Conservation (phyloP, 2,888 invertebrate species). For the Leucophenga maculata region DNA sequence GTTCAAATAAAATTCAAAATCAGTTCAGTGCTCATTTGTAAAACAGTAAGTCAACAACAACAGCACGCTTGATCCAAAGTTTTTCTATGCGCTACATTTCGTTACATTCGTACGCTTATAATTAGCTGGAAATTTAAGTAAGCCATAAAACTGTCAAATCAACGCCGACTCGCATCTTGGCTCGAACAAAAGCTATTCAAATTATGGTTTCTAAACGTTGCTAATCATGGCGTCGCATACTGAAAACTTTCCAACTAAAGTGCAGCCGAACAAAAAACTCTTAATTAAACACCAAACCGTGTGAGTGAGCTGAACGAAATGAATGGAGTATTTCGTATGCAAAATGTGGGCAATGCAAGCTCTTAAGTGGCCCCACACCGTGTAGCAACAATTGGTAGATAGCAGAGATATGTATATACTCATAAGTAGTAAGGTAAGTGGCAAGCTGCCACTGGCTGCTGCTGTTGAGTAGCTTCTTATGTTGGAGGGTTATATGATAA, state of each 20-base stretch:
- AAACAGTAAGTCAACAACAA: background rate
- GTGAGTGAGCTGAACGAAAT: background rate
- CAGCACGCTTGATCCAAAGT: background rate
- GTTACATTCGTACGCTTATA: slow-evolving; percentile 3
- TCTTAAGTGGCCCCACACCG: slow-evolving; percentile 3
- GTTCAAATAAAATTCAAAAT: background rate
- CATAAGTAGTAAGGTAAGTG: background rate
- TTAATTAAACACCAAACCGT: slow-evolving; percentile 20
- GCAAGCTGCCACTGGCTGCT: background rate
- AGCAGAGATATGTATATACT: too few species aligned
- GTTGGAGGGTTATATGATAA: slow-evolving; percentile 7
- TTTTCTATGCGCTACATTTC: background rate
- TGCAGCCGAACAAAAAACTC: slow-evolving; percentile 5
- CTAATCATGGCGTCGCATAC: slow-evolving; percentile 14
- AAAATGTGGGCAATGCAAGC: slow-evolving; percentile 21
- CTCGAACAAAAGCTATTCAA: slow-evolving; percentile 43
- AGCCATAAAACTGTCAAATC: slow-evolving; percentile 61
- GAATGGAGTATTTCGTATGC: slow-evolving; percentile 17
- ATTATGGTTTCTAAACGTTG: slow-evolving; percentile 51
- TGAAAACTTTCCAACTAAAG: background rate
- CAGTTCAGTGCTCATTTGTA: slow-evolving; percentile 14
- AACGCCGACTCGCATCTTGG: background rate
- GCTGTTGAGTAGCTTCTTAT: background rate
- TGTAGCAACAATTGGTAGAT: background rate
- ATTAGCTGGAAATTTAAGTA: slow-evolving; percentile 52